Evolutionary conservation across 2,797 vertebrate genomes (phyloP), one percentile per base, ranked within the genome.

Genomic region (Morus bassanus): DNA sequence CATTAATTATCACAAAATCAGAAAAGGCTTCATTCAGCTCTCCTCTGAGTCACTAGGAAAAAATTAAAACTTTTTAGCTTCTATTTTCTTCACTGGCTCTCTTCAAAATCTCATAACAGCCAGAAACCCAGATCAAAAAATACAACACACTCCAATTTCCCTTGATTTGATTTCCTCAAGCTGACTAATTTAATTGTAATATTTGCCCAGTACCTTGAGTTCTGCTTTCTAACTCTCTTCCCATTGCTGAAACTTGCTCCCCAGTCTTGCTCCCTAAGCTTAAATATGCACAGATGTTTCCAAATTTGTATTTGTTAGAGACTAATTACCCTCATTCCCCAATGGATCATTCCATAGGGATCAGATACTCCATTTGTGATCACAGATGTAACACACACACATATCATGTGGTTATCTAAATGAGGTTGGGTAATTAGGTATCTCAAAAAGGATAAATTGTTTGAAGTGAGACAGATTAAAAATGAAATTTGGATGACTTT

Each of bases 251-350:
- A 93, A 95, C 63, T 84, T 89, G 37, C 68, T 97, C 65, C 81
- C 43, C 2, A 4, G 68, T 70, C 70, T 82, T 77, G 54, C 24
- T 96, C 85, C 87, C 89, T 56, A 27, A 86, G 85, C 80, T 95
- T 75, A 80, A 91, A 95, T 88, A 89, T 78, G 69, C 94, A 95
- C 96, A 97, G 96, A 96, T 96, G 93, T 95, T 97, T 96, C 94
- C 91, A 96, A 91, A 97, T 96, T 87, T 95, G 75, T 97, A 89
- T 95, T 96, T 96, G 91, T 96, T 95, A 96, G 85, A 96, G 87
- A 93, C 85, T 95, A 97, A 97, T 97, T 95, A 85, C 72, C 63
- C 57, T 69, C 75, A 76, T 64, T 95, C 91, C 93, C 94, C 41
- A 7, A 18, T 57, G 91, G 75, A 88, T 93, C 61, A 6, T 72